Conservation (phyloP, 2,888 invertebrate species). For the Pollenia amentaria region DNA sequence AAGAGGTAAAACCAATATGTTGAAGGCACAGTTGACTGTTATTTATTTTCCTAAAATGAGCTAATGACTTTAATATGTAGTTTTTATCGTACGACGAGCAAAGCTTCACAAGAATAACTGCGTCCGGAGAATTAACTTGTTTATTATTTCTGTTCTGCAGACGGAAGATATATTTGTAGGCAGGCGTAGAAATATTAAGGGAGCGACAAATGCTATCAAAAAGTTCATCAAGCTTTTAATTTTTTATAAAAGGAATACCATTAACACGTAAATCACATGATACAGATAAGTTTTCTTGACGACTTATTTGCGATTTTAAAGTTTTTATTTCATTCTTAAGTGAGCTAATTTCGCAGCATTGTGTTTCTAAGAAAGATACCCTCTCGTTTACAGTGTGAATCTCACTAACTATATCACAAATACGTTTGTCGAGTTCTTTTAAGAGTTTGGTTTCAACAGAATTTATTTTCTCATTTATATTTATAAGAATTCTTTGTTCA, state of each 20-base stretch:
- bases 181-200: not conserved
- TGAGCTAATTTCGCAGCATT: no score
- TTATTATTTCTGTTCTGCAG: constrained; percentile 2
- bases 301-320: constrained; percentile 7
- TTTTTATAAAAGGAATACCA: not conserved
- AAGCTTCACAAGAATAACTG: constrained; percentile 4
- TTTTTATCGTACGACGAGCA: not conserved
- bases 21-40: constrained; percentile 10
- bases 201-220: not conserved
- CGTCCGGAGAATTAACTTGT: constrained; percentile 7
- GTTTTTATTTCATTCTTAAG: not conserved
- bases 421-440: no score
- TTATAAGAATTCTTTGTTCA: constrained; percentile 4
- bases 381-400: no score
- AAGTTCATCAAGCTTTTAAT: not conserved
- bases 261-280: no score
- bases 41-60: not conserved
- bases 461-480: constrained; percentile 10
- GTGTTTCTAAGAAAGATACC: no score
- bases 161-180: constrained; percentile 5
- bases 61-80: constrained; percentile 19
- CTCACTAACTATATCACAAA: no score
- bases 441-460: not conserved
- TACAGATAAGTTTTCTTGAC: constrained; percentile 11
- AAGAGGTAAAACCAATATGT: constrained; percentile 7